Evolutionary conservation across 2,888 invertebrate species (phyloP), one percentile per base, ranked within the genome.

Genomic region (Amphiduros pacificus): DNA sequence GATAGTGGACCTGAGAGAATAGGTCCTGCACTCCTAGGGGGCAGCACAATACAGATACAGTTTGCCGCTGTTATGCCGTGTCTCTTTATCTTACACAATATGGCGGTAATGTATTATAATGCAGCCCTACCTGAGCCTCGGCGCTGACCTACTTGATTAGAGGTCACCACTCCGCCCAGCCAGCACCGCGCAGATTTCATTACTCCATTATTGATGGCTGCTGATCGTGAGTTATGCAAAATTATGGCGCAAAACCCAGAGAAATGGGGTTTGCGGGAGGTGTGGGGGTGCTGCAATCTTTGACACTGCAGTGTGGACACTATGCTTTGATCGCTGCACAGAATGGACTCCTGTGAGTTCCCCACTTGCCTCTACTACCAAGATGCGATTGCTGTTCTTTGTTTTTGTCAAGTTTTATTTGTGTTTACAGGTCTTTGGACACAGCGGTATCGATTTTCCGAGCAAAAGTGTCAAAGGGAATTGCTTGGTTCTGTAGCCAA

Each of bases 131-230:
- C n/a, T n/a, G n/a, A n/a, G n/a, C n/a, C n/a, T n/a, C n/a, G 9
- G 36, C 36, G 17, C 9, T 36, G 36, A 36, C 36, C 36, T 36
- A 36, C 36, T 36, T 36, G 36, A 36, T 36, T 36, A 36, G 17
- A 36, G 36, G 36, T 36, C 36, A 36, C 36, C 36, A 36, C 36
- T 36, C 9, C 9, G 36, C 17, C 9, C 17, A 14, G 17, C 17
- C 9, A 36, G 17, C 28, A 27, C 14, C 9, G 49, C 24, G 17
- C 27, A 51, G 20, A 51, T 51, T 51, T 28, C 51, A 51, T 51
- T 51, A 51, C 51, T 51, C 14, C 24, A 51, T 51, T 51, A 51
- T 51, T 51, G 51, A 51, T 51, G 51, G 26, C 28, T 24, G 24
- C 27, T 51, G 24, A 51, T 28, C 17, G 51, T 27, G 26, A 27